Evolutionary conservation across 2,888 invertebrate genomes (phyloP).

Genomic region (Caprella mutica): DNA sequence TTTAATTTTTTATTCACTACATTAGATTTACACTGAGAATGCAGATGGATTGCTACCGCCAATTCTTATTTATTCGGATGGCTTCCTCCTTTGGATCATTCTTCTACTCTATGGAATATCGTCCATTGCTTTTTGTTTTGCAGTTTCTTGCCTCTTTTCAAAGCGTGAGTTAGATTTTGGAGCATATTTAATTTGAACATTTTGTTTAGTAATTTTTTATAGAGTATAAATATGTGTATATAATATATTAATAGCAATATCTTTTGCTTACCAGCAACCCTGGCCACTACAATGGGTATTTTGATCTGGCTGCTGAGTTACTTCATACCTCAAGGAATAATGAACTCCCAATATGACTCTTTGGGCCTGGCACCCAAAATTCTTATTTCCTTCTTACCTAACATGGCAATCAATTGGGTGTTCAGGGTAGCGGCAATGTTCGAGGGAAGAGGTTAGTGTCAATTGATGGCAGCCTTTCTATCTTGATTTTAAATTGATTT

Average conservation of each 20-base stretch:
- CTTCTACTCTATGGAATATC: constrained; percentile 26
- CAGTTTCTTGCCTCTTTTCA: constrained; percentile 24
- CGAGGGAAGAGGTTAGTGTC: constrained; percentile 35
- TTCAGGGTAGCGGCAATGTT: constrained; percentile 34
- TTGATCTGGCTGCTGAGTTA: constrained; percentile 38
- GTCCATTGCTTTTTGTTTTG: constrained; percentile 22
- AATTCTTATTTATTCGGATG: constrained; percentile 15
- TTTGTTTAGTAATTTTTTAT: not conserved
- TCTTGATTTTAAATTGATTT: not conserved
- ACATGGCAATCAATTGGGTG: constrained; percentile 23
- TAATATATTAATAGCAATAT: not conserved
- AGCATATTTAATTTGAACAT: not conserved
- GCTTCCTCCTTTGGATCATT: constrained; percentile 18
- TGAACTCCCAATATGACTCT: constrained; percentile 25
- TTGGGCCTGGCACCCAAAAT: constrained; percentile 18
- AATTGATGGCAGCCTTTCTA: too few relatives aligned
- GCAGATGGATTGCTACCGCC: constrained; percentile 12
- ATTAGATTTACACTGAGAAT: not conserved
- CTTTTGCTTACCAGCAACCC: constrained; percentile 36
- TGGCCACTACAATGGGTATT: constrained; percentile 37
- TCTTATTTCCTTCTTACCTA: constrained; percentile 23
- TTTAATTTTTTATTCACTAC: not conserved
- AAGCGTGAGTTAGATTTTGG: constrained; percentile 28
- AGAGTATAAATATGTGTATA: too few relatives aligned
- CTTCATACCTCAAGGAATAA: constrained; percentile 33